Conservation (phyloP, 2,113 vertebrate genomes). For the Octodon degus region DNA sequence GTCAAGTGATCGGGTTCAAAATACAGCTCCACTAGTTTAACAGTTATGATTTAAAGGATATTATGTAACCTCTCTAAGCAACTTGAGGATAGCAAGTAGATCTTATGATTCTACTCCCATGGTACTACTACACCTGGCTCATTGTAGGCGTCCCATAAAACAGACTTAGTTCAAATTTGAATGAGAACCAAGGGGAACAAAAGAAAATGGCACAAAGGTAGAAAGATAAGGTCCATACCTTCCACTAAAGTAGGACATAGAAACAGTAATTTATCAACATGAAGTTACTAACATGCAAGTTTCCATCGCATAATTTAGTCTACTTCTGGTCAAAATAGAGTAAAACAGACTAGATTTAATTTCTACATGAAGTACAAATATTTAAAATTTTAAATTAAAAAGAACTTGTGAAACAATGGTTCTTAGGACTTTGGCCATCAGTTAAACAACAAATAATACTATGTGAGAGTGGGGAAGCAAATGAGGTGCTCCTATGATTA, state of each 20-base stretch:
- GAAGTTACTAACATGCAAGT: background rate
- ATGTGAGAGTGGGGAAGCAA: background rate
- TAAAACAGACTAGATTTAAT: constrained; percentile 18
- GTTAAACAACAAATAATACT: background rate
- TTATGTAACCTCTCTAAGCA: background rate
- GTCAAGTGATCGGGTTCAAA: background rate
- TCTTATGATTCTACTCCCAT: background rate
- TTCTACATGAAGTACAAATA: background rate
- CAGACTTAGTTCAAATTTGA: constrained; percentile 29
- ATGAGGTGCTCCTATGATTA: background rate
- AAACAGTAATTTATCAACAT: background rate
- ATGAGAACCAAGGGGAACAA: background rate
- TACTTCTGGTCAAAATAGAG: background rate
- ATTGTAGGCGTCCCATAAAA: background rate
- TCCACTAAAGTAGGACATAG: background rate
- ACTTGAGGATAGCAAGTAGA: background rate
- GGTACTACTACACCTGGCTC: background rate
- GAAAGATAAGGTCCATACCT: background rate
- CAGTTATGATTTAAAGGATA: background rate
- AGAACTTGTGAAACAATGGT: constrained; percentile 37
- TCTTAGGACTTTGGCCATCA: background rate
- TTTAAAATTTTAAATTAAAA: background rate
- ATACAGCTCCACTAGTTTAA: constrained; percentile 12
- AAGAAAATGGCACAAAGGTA: background rate
- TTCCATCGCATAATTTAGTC: constrained; percentile 12